A percentile compares a stretch with the other conserved stretches of the same genome.
Conservation (phyloP, 1,140 invertebrate genomes). For the Apolygus lucorum region DNA sequence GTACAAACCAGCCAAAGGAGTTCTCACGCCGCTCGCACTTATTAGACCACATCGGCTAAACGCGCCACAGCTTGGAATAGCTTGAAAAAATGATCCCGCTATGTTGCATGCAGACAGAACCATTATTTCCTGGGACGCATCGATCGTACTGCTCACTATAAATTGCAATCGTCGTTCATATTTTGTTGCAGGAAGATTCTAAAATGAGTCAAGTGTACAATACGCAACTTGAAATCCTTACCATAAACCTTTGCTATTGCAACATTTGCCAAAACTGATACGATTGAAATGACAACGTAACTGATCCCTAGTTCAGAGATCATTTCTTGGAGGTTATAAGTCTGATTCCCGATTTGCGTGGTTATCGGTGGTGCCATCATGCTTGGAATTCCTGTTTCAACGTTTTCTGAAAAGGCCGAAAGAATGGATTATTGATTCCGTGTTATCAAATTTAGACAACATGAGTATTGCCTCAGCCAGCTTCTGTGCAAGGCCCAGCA, state of each 20-base stretch:
- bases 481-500: too few relatives aligned
- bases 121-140: slow-evolving; percentile 59
- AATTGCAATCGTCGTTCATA: too few relatives aligned
- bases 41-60: slow-evolving; percentile 66
- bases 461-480: too few relatives aligned
- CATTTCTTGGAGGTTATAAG: slow-evolving; percentile 50
- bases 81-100: slow-evolving; percentile 58
- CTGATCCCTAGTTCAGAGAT: slow-evolving; percentile 53
- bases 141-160: slow-evolving; percentile 40
- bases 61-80: slow-evolving; percentile 62
- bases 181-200: too few relatives aligned
- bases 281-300: slow-evolving; percentile 58
- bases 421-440: too few relatives aligned
- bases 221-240: too few relatives aligned
- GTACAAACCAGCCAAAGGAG: slow-evolving; percentile 61
- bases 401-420: slow-evolving; percentile 47
- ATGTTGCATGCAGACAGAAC: slow-evolving; percentile 60
- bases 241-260: slow-evolving; percentile 71
- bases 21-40: slow-evolving; percentile 63
- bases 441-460: too few relatives aligned
- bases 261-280: slow-evolving; percentile 65
- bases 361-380: slow-evolving; percentile 47
- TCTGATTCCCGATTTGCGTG: slow-evolving; percentile 45
- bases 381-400: slow-evolving; percentile 51
- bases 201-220: too few relatives aligned